These are phyloP conservation scores for Medauroidea extradentata DNA, from an alignment of 1,140 invertebrate genomes.

Conservation along the genomic window DNA sequence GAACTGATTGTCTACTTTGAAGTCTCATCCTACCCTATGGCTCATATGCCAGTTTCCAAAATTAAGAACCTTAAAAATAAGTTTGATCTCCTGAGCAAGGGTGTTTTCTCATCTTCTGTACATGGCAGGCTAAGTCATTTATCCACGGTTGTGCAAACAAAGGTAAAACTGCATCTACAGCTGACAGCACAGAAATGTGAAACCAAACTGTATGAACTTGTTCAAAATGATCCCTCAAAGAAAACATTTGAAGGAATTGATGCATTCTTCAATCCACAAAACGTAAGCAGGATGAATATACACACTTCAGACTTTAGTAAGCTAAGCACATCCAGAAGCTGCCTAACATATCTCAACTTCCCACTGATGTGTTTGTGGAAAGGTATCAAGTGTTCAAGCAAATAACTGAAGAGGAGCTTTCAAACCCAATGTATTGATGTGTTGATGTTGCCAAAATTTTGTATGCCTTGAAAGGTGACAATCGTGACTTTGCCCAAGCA, in stretches of 20 bases:
- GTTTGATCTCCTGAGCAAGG: background rate
- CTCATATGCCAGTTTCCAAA: background rate
- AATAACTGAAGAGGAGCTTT: background rate
- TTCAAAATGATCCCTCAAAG: background rate
- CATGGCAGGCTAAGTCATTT: background rate
- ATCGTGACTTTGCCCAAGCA: background rate
- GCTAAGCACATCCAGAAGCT: background rate
- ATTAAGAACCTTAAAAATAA: background rate
- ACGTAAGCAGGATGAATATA: no score
- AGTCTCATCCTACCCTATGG: background rate
- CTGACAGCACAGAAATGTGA: background rate
- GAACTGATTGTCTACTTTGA: background rate
- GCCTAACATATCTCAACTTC: background rate
- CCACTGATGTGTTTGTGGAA: background rate
- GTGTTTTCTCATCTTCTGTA: background rate
- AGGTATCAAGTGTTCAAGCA: background rate
- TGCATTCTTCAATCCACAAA: background rate
- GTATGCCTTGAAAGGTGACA: background rate
- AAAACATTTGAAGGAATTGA: background rate
- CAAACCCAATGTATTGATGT: background rate
- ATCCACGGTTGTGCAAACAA: background rate
- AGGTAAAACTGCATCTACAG: background rate
- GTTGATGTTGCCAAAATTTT: constrained; percentile 1
- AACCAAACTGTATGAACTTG: background rate
- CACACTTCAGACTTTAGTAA: background rate